Base-by-base conservation (phyloP, 2,888 invertebrate species). In the Cheilosia grossa region DNA sequence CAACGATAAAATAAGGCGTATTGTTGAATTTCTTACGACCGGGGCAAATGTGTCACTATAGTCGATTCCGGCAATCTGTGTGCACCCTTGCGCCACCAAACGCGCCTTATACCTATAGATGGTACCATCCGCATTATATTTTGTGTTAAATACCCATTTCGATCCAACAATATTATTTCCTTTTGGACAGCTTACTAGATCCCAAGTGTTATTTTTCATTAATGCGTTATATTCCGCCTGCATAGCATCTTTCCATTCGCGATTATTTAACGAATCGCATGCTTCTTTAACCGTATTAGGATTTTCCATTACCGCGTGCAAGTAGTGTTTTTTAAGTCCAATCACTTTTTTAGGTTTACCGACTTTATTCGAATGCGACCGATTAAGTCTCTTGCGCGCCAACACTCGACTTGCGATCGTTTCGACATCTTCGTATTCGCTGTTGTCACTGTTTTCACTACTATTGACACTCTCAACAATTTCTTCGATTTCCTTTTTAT, bases 41-140 rank as follows among this genome's bases (percentile, higher is more conserved):
- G 87, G 88, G 10, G 88, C 79, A 79, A 82, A 88, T 13, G 88
- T 87, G 59, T 89, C 87, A 30, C 64, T 33, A 77, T 30, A 30
- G 30, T 87, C 89, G 70, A 88, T 87, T 30, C 82, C 37, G 13
- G 82, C 82, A 9, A 72, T 27, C 82, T 82, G 74, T 88, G 88
- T n/a, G 70, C 75, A 85, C 82, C 30, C 30, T 5, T 30, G 30
- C 30, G 30, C 30, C 30, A 30, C 30, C 30, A 30, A 30, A 5
- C 30, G 88, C 3, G 88, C 87, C 72, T 85, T 67, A 15, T 30
- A 30, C 30, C 30, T 30, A 30, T 30, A 5, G 5, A 30, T 30
- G 87, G 87, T 15, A 88, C 88, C 88, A 67, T 82, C 70, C 5
- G 70, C 21, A 13, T 69, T 79, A 1, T 61, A 56, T 17, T 87